Evolutionary conservation across 1,140 invertebrate species (phyloP).

Genomic region (Chionoecetes opilio): DNA sequence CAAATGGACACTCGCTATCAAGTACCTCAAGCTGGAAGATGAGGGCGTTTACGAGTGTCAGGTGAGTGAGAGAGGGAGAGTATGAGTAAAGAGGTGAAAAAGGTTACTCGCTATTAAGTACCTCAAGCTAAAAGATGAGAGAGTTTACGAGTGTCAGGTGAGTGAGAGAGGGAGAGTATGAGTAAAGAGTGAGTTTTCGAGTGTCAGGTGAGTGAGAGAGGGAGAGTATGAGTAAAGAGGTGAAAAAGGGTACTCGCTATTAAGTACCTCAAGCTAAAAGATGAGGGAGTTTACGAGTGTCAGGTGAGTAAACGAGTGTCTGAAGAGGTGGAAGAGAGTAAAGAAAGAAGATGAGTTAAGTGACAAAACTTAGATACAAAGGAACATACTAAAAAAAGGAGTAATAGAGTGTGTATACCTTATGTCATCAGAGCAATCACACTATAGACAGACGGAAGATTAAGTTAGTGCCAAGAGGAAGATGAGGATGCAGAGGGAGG

Average conservation of each 20-base stretch:
- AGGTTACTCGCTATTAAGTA: no score
- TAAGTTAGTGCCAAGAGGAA: not conserved
- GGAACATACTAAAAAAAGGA: no score
- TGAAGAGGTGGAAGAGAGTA: no score
- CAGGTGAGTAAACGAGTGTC: not conserved
- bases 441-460: not conserved
- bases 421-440: not conserved
- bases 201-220: conserved; percentile 14
- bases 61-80: not conserved
- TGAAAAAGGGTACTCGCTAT: not conserved
- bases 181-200: not conserved
- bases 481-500: not conserved
- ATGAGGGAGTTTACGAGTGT: no score
- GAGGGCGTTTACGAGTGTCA: not conserved
- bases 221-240: not conserved
- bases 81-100: not conserved
- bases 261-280: no score
- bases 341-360: not conserved
- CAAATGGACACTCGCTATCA: not conserved
- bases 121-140: no score
- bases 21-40: not conserved
- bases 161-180: not conserved
- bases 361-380: no score
- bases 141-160: no score
- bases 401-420: no score